Evolutionary conservation across 2,113 vertebrate genomes (phyloP).

Genomic region (Progne subis): DNA sequence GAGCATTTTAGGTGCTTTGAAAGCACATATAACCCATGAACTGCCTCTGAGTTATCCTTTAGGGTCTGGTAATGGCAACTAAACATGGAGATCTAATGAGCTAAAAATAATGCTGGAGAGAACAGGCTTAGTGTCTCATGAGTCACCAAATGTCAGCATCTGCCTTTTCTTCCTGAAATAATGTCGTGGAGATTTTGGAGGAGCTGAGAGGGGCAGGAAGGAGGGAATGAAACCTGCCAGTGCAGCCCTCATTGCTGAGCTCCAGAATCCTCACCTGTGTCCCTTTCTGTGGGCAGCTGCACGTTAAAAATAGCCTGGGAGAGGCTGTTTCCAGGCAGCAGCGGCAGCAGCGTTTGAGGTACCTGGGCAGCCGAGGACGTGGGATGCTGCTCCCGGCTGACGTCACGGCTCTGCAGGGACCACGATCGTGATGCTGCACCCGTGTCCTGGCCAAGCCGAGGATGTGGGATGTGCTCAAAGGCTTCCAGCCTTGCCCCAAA

Average conservation of each 20-base stretch:
- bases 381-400: not conserved
- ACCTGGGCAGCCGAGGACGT: not conserved
- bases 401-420: not conserved
- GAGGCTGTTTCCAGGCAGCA: not conserved
- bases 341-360: not conserved
- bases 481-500: not conserved
- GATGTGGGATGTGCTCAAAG: not conserved
- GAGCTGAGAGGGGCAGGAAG: not conserved
- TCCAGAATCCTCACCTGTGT: not conserved
- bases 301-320: not conserved
- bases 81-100: not conserved
- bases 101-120: conserved; percentile 17
- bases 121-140: conserved; percentile 31
- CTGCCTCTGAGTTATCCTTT: not conserved
- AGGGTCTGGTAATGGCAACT: not conserved
- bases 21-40: not conserved
- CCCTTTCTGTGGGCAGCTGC: not conserved
- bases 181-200: not conserved
- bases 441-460: not conserved
- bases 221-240: not conserved
- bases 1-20: not conserved
- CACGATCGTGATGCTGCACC: not conserved
- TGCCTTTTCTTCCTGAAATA: conserved; percentile 24
- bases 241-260: not conserved
- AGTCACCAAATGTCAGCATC: conserved; percentile 31